Conservation (phyloP, 2,797 vertebrate genomes). For the Anabas testudineus region DNA sequence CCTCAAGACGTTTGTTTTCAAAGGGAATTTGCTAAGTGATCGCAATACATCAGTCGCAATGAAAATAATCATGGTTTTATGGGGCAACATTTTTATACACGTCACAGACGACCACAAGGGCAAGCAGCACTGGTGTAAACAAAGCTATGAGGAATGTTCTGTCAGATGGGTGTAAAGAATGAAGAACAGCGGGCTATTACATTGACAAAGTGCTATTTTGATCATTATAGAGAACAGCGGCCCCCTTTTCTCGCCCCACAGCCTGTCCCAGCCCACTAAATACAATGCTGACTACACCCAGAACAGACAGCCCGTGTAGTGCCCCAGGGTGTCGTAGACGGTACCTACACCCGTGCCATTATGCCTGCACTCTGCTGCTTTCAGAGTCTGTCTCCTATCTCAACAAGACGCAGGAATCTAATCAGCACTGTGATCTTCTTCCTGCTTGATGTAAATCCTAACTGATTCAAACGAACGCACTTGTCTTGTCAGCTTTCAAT, state of each 20-base stretch:
- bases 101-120: conserved; percentile 50
- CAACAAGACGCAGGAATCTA: conserved; percentile 26
- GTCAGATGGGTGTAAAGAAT: conserved; percentile 57
- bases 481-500: conserved; percentile 65
- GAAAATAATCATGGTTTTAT: conserved; percentile 63
- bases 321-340: conserved; percentile 37
- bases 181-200: conserved; percentile 71
- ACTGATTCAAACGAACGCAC: conserved; percentile 52
- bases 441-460: conserved; percentile 41
- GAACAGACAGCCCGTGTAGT: conserved; percentile 34
- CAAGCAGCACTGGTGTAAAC: conserved; percentile 56
- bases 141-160: conserved; percentile 66
- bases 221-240: conserved; percentile 71
- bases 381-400: conserved; percentile 16
- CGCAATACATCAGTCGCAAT: conserved; percentile 54
- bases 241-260: conserved; percentile 36
- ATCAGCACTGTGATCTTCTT: conserved; percentile 4
- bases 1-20: conserved; percentile 18
- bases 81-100: conserved; percentile 52
- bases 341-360: conserved; percentile 27
- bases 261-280: conserved; percentile 73
- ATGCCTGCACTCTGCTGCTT: conserved; percentile 23
- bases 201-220: conserved; percentile 76
- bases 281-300: conserved; percentile 62
- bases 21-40: conserved; percentile 45